Evolutionary conservation across 2,888 invertebrate genomes (phyloP), one percentile per base, ranked within the genome.

Genomic region (Dexiosoma caninum): DNA sequence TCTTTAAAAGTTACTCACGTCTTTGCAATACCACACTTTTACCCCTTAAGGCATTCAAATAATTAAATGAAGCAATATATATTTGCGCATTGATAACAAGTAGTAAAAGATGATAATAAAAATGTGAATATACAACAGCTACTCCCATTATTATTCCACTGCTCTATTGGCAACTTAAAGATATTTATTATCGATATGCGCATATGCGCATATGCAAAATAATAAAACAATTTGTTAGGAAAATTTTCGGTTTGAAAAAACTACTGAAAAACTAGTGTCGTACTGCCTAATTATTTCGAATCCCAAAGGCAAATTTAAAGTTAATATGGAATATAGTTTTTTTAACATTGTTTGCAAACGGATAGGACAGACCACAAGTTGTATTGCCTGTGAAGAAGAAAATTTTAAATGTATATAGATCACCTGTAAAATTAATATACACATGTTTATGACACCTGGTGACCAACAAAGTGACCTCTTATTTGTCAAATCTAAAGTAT

Each of bases 401-500:
- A n/a, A 51, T 19, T 40, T 16, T n/a, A 30, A 16, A 27, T 27
- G 7, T 23, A 37, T 49, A 27, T 30, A 35, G 12, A 59, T 14
- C 16, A 46, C 5, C n/a, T 19, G 44, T 1, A 8, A 12, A 32
- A 32, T 2, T 10, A 46, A 2, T 32, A 7, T 35, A 42, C 37
- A 64, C 66, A 75, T 80, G 46, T 35, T 72, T 46, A 69, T 84
- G 84, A 78, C 83, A 84, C 85, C 83, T 84, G 83, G 82, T 79
- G 76, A 60, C 72, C 74, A 83, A 84, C 85, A 82, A 86, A 87
- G 86, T 87, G 85, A 82, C 69, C 78, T 79, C 83, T 84, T 84
- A 88, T 88, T 88, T 88, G 88, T 88, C 86, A 87, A 83, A 82
- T 57, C 12, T 49, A 42, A 46, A 40, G 23, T 44, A 23, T n/a